Conservation (phyloP, 2,113 vertebrate species). For the Eleginops maclovinus region DNA sequence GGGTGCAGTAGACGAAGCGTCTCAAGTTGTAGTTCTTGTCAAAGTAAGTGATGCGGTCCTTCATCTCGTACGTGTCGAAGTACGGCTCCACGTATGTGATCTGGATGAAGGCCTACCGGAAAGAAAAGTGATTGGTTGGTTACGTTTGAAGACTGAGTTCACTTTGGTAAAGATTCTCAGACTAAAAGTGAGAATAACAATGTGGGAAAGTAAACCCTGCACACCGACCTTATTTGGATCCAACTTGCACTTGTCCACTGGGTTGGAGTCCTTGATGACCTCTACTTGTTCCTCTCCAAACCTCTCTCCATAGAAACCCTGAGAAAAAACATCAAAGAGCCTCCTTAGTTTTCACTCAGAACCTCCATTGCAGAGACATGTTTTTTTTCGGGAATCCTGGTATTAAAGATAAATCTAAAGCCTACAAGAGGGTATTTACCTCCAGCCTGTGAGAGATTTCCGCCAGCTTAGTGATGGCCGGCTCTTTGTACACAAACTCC, state of each 20-base stretch:
- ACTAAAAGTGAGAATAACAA: neutral
- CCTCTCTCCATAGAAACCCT: constrained; percentile 97
- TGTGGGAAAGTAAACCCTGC: neutral
- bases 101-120: constrained; percentile 94
- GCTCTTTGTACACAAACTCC: constrained; percentile 99
- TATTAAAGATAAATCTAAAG: neutral
- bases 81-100: constrained; percentile 98
- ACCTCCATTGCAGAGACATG: neutral
- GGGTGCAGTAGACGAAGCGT: constrained; percentile 98
- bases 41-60: constrained; percentile 98
- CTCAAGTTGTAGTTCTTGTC: constrained; percentile 99
- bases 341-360: neutral
- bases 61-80: constrained; percentile 99
- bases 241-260: constrained; percentile 98
- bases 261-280: constrained; percentile 99
- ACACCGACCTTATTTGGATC: constrained; percentile 93
- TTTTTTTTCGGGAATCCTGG: too few species aligned
- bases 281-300: constrained; percentile 97
- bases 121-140: neutral
- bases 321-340: constrained; percentile 21
- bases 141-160: neutral
- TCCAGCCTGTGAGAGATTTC: constrained; percentile 98
- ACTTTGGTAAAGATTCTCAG: neutral
- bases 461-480: constrained; percentile 96
- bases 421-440: constrained; percentile 78